A percentile compares a stretch with the other conserved stretches of the same genome.
phyloP scores from a whole-genome alignment of 2,888 invertebrate genomes.

The Stenoptilia bipunctidactyla region DNA sequence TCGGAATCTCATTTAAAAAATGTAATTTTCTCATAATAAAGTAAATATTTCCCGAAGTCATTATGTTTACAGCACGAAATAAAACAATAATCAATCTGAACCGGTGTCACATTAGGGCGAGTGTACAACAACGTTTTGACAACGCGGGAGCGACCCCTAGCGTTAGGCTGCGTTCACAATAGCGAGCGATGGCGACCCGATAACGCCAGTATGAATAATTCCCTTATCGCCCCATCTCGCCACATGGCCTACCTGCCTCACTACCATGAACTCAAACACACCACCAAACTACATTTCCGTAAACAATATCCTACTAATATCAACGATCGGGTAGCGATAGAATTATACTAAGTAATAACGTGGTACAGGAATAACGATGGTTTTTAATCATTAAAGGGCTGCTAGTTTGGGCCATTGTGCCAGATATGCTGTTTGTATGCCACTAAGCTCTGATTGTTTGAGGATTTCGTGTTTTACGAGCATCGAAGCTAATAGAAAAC shows the following conservation, averaged over 20 bases:
- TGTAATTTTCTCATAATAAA: too few species aligned
- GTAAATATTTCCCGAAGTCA: slow-evolving; percentile 17
- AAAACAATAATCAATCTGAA: slow-evolving; percentile 59
- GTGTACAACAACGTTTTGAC: slow-evolving; percentile 60
- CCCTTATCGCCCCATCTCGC: slow-evolving; percentile 67
- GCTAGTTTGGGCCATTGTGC: slow-evolving; percentile 60
- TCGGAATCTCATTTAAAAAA: too few species aligned
- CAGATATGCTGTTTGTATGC: slow-evolving; percentile 53
- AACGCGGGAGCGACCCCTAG: slow-evolving; percentile 64
- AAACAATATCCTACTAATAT: slow-evolving; percentile 25
- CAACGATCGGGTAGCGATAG: slow-evolving; percentile 13
- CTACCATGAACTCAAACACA: slow-evolving; percentile 44
- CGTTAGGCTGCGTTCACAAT: slow-evolving; percentile 59
- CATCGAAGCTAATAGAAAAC: slow-evolving; percentile 40
- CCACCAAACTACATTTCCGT: slow-evolving; percentile 17
- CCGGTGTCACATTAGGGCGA: slow-evolving; percentile 48
- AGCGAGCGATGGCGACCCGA: slow-evolving; percentile 63
- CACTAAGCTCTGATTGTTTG: slow-evolving; percentile 56
- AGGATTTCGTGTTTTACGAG: slow-evolving; percentile 49
- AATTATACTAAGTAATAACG: slow-evolving; percentile 9
- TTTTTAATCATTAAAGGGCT: slow-evolving; percentile 64
- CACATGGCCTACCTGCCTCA: slow-evolving; percentile 68
- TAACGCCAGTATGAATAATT: slow-evolving; percentile 69
- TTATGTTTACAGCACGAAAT: slow-evolving; percentile 33
- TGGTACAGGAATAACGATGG: slow-evolving; percentile 45